phyloP scores from a whole-genome alignment of 2,888 invertebrate species.

The Serrognathus titanus region DNA sequence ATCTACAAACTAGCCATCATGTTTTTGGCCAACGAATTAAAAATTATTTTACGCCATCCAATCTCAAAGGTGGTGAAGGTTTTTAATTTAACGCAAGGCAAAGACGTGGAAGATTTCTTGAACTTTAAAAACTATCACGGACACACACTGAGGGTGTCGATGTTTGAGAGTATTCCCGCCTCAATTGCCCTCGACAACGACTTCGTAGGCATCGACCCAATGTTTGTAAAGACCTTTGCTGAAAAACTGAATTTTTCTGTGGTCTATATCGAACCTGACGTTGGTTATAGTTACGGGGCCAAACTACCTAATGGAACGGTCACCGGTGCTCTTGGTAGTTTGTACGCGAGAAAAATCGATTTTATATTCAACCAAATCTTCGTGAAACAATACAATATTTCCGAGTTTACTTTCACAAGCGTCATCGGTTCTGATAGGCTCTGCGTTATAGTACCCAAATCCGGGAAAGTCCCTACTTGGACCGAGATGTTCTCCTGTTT shows the following conservation, averaged over 20 bases:
- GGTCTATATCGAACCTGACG: constrained; percentile 2
- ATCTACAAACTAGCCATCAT: no score
- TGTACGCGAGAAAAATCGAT: constrained; percentile 41
- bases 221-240: constrained; percentile 16
- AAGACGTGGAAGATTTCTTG: constrained; percentile 7
- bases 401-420: constrained; percentile 42
- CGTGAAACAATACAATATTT: constrained; percentile 46
- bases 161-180: constrained; percentile 17
- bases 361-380: constrained; percentile 46
- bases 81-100: constrained; percentile 3
- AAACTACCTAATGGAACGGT: constrained; percentile 41
- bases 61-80: background rate
- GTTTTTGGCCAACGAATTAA: no score
- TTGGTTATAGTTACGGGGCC: constrained; percentile 31
- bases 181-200: constrained; percentile 7
- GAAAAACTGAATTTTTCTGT: constrained; percentile 18
- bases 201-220: constrained; percentile 19
- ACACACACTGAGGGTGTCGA: constrained; percentile 9
- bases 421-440: constrained; percentile 45
- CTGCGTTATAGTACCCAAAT: constrained; percentile 47
- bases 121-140: constrained; percentile 14
- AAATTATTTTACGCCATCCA: no score
- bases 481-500: constrained; percentile 45
- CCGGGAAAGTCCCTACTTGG: constrained; percentile 45
- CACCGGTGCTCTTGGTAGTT: constrained; percentile 43